Conservation (phyloP, 2,888 invertebrate species). For the Hololepta plana region DNA sequence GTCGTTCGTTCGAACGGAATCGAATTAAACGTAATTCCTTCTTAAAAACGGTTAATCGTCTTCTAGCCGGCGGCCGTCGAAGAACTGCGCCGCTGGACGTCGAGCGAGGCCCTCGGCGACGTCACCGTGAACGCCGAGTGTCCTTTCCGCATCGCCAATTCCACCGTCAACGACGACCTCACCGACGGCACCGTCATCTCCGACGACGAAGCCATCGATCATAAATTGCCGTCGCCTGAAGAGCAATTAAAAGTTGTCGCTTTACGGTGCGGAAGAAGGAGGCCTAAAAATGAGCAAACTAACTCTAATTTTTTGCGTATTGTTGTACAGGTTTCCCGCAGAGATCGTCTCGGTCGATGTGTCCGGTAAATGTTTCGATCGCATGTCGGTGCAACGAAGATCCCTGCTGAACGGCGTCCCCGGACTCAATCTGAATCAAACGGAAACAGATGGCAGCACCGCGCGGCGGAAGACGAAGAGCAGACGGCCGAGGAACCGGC, state of each 20-base stretch:
- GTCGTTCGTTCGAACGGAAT: no score
- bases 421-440: conserved; percentile 7
- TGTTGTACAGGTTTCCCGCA: conserved; percentile 55
- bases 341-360: conserved; percentile 80
- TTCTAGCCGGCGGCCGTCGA: conserved; percentile 63
- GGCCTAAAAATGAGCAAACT: conserved; percentile 16
- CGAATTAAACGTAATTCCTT: no score
- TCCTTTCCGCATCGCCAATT: conserved; percentile 44
- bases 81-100: conserved; percentile 71
- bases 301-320: conserved; percentile 1
- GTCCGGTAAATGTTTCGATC: conserved; percentile 71
- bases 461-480: conserved; percentile 53
- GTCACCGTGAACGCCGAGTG: conserved; percentile 65
- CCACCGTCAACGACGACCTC: conserved; percentile 25
- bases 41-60: no score
- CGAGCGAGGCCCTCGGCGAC: conserved; percentile 63
- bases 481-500: conserved; percentile 60
- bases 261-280: no score
- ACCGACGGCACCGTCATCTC: conserved; percentile 32
- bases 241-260: conserved; percentile 71
- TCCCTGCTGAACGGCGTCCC: conserved; percentile 49
- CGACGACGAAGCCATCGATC: conserved; percentile 58
- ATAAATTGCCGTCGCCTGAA: conserved; percentile 73
- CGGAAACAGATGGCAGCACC: conserved; percentile 16
- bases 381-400: conserved; percentile 73